A percentile compares a stretch with the other conserved stretches of the same genome.
Evolutionary conservation across 2,113 vertebrate species (phyloP).

Genomic region (Noturus placidus): DNA sequence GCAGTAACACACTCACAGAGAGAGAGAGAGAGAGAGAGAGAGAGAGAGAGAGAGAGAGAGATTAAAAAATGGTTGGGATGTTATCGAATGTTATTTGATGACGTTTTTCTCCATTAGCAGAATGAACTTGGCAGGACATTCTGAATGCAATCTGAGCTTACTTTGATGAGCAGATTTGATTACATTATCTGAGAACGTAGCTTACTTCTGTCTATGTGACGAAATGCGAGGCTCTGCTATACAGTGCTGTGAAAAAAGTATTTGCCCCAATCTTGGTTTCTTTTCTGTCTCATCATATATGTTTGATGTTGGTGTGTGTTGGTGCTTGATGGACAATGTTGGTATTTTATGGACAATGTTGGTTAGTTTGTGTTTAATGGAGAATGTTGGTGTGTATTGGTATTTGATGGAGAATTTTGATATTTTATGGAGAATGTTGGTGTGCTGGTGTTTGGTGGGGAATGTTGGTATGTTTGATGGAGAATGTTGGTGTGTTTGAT

Average conservation of each 20-base stretch:
- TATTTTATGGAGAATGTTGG: neutral
- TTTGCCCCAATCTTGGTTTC: too few species aligned
- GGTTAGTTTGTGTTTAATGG: neutral
- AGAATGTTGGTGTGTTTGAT: neutral
- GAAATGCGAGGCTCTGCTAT: neutral
- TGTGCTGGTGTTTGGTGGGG: neutral
- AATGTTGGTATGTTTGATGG: neutral
- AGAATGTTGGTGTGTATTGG: neutral
- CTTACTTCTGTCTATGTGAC: neutral
- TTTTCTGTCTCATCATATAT: too few species aligned
- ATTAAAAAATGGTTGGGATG: neutral
- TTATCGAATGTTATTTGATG: neutral
- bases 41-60: neutral
- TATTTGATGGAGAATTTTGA: neutral
- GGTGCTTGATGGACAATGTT: neutral
- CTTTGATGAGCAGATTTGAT: neutral
- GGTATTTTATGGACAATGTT: too few species aligned
- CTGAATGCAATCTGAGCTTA: neutral
- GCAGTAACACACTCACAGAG: neutral
- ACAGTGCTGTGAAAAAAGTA: too few species aligned
- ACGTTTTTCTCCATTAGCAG: neutral
- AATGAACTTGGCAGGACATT: neutral
- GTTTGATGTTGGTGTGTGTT: neutral
- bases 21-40: conserved; percentile 5
- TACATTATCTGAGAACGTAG: neutral